Conservation (phyloP, 2,113 vertebrate species). For the Lipophrys pholis region DNA sequence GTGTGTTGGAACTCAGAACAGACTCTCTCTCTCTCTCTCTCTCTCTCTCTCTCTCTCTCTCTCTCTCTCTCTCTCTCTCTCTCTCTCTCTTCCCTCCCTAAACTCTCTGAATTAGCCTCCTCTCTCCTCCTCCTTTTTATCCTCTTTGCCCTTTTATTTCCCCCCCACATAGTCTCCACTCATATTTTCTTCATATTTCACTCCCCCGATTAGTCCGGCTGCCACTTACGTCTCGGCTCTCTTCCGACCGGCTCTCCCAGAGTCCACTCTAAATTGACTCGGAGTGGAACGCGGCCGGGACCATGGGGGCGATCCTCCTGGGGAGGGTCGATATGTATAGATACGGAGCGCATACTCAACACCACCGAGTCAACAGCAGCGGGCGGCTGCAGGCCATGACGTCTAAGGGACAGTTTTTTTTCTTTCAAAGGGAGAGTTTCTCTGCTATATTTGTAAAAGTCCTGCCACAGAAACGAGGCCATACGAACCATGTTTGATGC, state of each 20-base stretch:
- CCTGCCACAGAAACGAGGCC: conserved; percentile 33
- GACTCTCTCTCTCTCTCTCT: conserved; percentile 34
- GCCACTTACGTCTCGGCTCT: conserved; percentile 52
- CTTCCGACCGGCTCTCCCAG: neutral
- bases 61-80: no score
- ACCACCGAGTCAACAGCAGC: conserved; percentile 53
- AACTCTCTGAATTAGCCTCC: no score
- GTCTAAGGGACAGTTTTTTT: neutral
- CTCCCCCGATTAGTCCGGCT: conserved; percentile 18
- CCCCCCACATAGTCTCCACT: no score
- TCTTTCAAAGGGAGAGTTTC: conserved; percentile 5
- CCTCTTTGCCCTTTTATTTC: no score
- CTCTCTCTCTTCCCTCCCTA: neutral
- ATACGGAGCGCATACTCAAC: conserved; percentile 47
- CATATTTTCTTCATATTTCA: no score
- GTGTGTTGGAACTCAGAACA: conserved; percentile 41
- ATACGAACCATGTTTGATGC: neutral
- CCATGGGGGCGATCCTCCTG: conserved; percentile 35
- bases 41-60: neutral
- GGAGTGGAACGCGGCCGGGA: conserved; percentile 58
- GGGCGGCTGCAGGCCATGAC: conserved; percentile 22
- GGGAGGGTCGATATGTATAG: conserved; percentile 52
- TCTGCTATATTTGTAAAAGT: conserved; percentile 12
- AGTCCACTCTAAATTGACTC: conserved; percentile 70
- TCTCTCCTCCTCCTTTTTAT: no score